phyloP scores from a whole-genome alignment of 2,888 invertebrate genomes.

The Caenorhabditis angaria region DNA sequence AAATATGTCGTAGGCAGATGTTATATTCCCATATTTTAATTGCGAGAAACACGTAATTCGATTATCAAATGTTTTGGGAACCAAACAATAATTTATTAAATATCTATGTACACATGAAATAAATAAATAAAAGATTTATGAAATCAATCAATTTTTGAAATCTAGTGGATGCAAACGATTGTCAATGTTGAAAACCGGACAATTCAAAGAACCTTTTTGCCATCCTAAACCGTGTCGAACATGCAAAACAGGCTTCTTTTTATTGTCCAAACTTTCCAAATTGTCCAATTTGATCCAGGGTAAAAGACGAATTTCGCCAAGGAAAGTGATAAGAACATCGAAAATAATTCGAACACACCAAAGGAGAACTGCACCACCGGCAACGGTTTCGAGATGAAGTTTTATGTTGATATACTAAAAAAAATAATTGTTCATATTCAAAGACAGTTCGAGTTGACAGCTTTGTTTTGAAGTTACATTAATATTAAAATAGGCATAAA shows the following conservation, averaged over 20 bases:
- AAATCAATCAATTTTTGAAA: conserved; percentile 55
- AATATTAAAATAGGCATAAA: neutral
- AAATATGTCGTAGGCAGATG: neutral
- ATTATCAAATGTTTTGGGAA: neutral
- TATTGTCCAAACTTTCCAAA: conserved; percentile 37
- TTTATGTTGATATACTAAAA: conserved; percentile 56
- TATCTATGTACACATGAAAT: neutral
- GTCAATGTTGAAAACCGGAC: conserved; percentile 58
- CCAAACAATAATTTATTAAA: neutral
- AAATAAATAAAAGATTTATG: neutral
- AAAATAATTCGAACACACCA: conserved; percentile 60
- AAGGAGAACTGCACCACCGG: conserved; percentile 57
- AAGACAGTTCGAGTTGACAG: neutral
- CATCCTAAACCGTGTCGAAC: conserved; percentile 47
- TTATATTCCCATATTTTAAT: neutral
- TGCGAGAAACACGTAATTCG: neutral
- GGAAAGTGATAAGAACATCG: conserved; percentile 51
- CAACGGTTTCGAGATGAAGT: conserved; percentile 54
- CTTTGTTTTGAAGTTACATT: neutral
- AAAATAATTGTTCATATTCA: neutral
- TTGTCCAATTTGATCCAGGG: conserved; percentile 49
- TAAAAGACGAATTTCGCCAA: conserved; percentile 52
- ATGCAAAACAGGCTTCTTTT: conserved; percentile 30
- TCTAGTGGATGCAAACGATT: conserved; percentile 55
- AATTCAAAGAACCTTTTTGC: conserved; percentile 56